Conservation (phyloP, 2,797 vertebrate genomes). For the Paedocypris micromegethes region DNA sequence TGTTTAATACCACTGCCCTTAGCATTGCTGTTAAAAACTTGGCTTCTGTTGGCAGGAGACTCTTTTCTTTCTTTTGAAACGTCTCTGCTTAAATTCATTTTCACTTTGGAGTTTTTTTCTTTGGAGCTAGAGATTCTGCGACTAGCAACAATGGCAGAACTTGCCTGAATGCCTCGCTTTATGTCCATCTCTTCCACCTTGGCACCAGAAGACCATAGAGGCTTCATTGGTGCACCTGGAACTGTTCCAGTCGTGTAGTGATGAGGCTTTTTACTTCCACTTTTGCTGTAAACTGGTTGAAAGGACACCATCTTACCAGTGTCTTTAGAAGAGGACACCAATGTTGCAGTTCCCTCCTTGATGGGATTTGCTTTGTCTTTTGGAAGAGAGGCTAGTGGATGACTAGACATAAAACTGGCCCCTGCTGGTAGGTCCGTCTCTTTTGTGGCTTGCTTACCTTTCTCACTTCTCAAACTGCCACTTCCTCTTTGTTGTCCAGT, state of each 20-base stretch:
- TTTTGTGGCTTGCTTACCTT: slow-evolving; percentile 69
- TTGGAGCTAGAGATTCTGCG: slow-evolving; percentile 61
- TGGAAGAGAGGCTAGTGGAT: slow-evolving; percentile 51
- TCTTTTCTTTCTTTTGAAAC: slow-evolving; percentile 69
- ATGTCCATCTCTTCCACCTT: slow-evolving; percentile 59
- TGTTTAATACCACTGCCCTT: slow-evolving; percentile 55
- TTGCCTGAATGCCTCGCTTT: slow-evolving; percentile 62
- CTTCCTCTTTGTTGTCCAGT: slow-evolving; percentile 65
- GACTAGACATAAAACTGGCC: slow-evolving; percentile 60
- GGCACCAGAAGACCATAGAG: slow-evolving; percentile 60
- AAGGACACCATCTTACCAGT: slow-evolving; percentile 60
- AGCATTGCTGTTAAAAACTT: slow-evolving; percentile 60
- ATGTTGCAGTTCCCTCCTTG: slow-evolving; percentile 59
- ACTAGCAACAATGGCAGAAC: slow-evolving; percentile 46
- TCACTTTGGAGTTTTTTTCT: slow-evolving; percentile 74
- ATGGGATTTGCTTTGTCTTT: slow-evolving; percentile 59
- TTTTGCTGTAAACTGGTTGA: slow-evolving; percentile 61
- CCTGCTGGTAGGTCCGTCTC: slow-evolving; percentile 65
- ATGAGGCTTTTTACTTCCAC: slow-evolving; percentile 62
- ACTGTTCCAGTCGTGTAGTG: slow-evolving; percentile 59
- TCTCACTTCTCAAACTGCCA: slow-evolving; percentile 65
- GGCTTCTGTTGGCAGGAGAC: slow-evolving; percentile 63
- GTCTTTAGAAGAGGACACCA: slow-evolving; percentile 48
- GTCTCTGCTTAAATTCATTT: slow-evolving; percentile 63
- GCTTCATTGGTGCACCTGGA: slow-evolving; percentile 58